phyloP scores from a whole-genome alignment of 2,113 vertebrate genomes.

The Triplophysa tibetana region DNA sequence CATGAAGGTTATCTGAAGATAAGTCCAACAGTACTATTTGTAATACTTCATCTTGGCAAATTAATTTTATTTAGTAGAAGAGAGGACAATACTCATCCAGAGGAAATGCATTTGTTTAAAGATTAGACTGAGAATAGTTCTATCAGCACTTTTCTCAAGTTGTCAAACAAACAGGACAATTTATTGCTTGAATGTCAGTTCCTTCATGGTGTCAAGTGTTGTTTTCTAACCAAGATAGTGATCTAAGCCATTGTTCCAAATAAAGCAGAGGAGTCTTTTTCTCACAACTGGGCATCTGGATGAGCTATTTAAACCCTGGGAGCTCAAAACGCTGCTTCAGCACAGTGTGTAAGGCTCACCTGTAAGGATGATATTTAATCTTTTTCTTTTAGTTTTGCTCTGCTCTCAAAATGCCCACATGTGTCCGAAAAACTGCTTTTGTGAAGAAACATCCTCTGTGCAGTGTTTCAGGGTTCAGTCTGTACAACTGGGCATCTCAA shows the following conservation, averaged over 20 bases:
- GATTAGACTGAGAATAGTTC: constrained; percentile 77
- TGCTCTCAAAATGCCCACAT: constrained; percentile 45
- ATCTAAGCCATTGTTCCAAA: constrained; percentile 63
- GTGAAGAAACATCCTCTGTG: constrained; percentile 67
- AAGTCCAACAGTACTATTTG: background rate
- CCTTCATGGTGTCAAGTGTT: constrained; percentile 59
- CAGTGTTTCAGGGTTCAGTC: constrained; percentile 76
- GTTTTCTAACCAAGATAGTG: constrained; percentile 62
- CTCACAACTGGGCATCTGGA: constrained; percentile 24
- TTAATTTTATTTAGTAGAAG: background rate
- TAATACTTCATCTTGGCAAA: background rate
- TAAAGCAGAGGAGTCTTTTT: constrained; percentile 41
- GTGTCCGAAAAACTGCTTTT: constrained; percentile 78
- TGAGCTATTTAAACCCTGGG: constrained; percentile 52
- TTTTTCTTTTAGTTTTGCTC: constrained; percentile 57
- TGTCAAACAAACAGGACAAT: constrained; percentile 71
- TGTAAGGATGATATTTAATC: constrained; percentile 69
- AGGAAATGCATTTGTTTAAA: constrained; percentile 75
- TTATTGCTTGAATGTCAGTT: constrained; percentile 72
- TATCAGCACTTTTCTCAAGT: constrained; percentile 73
- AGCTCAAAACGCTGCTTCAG: constrained; percentile 30
- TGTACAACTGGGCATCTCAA: constrained; percentile 69
- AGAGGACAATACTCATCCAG: constrained; percentile 58
- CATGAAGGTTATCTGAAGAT: background rate
- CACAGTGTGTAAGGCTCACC: constrained; percentile 20